A percentile compares a stretch with the other conserved stretches of the same genome.
Evolutionary conservation across 2,888 invertebrate genomes (phyloP).

Genomic region (Ctena decussata): DNA sequence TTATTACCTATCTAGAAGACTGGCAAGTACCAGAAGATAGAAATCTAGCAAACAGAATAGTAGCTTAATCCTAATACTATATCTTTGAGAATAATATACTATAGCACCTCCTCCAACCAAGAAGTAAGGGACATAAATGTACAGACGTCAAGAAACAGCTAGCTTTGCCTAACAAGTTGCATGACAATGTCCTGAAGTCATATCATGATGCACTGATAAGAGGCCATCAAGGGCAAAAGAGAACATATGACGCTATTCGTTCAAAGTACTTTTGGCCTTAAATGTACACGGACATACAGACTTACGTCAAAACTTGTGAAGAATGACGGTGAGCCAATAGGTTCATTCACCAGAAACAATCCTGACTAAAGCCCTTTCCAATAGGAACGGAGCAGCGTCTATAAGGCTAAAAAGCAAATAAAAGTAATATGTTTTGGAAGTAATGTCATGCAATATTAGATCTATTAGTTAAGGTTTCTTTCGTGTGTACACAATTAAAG

Average conservation of each 20-base stretch:
- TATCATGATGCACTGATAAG: slow-evolving; percentile 35
- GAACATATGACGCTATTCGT: slow-evolving; percentile 35
- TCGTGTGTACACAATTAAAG: no score
- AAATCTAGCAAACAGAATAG: slow-evolving; percentile 27
- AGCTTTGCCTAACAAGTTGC: slow-evolving; percentile 8
- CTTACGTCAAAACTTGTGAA: slow-evolving; percentile 26
- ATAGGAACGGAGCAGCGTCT: no score
- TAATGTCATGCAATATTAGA: no score
- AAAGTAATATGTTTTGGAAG: no score
- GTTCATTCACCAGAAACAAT: no score
- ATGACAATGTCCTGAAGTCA: slow-evolving; percentile 21
- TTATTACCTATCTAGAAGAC: slow-evolving; percentile 21
- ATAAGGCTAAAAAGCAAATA: no score
- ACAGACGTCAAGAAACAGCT: slow-evolving; percentile 28
- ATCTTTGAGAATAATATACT: slow-evolving; percentile 27
- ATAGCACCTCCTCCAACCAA: slow-evolving; percentile 30
- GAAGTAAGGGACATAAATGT: slow-evolving; percentile 39
- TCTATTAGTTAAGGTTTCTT: no score
- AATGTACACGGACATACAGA: slow-evolving; percentile 34
- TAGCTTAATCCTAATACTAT: slow-evolving; percentile 31
- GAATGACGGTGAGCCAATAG: no score
- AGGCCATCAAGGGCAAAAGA: slow-evolving; percentile 31
- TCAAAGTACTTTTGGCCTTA: slow-evolving; percentile 34
- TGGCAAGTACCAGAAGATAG: slow-evolving; percentile 27
- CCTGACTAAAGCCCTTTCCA: no score